Conservation (phyloP, 2,113 vertebrate genomes). For the Ariopsis seemanni region DNA sequence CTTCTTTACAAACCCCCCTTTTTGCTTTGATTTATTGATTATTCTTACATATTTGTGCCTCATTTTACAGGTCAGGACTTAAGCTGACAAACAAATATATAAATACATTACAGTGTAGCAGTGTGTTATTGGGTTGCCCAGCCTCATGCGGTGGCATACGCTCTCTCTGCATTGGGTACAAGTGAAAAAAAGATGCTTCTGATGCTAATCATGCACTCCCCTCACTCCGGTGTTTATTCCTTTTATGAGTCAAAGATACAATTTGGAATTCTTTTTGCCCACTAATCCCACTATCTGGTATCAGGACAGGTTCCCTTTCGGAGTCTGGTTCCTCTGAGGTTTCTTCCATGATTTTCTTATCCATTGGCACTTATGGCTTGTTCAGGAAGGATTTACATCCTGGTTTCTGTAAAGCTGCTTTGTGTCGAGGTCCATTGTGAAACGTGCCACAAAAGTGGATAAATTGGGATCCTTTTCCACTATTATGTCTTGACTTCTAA, state of each 20-base stretch:
- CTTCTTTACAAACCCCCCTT: neutral
- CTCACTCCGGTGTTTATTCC: no score
- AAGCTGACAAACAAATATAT: neutral
- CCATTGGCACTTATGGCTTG: neutral
- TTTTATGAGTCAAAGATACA: no score
- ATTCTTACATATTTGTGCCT: neutral
- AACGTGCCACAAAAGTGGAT: neutral
- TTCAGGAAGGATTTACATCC: neutral
- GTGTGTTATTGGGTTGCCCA: neutral
- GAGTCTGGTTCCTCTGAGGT: neutral
- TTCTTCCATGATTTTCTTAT: neutral
- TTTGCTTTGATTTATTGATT: slow-evolving; percentile 18
- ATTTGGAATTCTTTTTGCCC: neutral
- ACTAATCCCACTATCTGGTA: neutral
- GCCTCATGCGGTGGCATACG: no score
- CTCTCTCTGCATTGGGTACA: no score
- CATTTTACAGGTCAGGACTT: neutral
- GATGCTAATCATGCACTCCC: no score
- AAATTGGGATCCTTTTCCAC: neutral
- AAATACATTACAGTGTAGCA: no score
- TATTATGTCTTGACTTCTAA: no score
- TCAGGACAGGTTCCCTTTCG: neutral
- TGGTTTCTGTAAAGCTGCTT: neutral
- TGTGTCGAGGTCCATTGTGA: neutral
- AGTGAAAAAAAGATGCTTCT: no score